Percentiles rank a stretch among this genome's conserved stretches.
These are phyloP conservation scores for Tetheella fluctuosa DNA, from an alignment of 2,888 invertebrate genomes.

Conservation along the genomic window DNA sequence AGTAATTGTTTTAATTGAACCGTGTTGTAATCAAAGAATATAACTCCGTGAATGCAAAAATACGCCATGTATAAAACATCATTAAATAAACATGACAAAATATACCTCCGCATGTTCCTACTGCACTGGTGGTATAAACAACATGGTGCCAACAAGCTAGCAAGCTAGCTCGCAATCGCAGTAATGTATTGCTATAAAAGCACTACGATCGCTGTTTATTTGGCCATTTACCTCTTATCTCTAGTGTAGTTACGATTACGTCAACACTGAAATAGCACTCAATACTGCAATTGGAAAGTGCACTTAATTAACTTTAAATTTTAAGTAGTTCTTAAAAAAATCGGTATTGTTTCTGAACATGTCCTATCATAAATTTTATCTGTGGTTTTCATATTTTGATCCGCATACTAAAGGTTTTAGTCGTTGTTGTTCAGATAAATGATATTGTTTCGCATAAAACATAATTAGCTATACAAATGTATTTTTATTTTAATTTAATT, in stretches of 20 bases:
- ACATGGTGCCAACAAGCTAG: constrained; percentile 33
- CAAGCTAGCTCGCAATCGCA: constrained; percentile 38
- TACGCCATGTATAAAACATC: too few species aligned
- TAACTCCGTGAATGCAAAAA: too few species aligned
- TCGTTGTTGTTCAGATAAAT: too few species aligned
- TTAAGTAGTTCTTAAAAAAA: too few species aligned
- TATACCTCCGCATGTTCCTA: neutral
- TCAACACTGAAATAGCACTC: constrained; percentile 8
- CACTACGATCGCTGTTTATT: constrained; percentile 48
- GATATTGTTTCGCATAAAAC: too few species aligned
- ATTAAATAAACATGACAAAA: neutral
- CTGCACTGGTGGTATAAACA: constrained; percentile 29
- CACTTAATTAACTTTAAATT: constrained; percentile 2
- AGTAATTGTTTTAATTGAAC: too few species aligned
- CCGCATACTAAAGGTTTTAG: too few species aligned
- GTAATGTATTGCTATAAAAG: constrained; percentile 49
- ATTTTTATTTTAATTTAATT: too few species aligned
- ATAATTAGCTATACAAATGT: too few species aligned
- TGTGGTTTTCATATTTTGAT: too few species aligned
- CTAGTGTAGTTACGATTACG: constrained; percentile 28
- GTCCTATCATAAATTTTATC: neutral
- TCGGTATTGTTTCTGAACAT: too few species aligned
- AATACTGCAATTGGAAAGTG: neutral
- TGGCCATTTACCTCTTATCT: constrained; percentile 48
- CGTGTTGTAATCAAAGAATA: too few species aligned